These are phyloP conservation scores for Phenacoccus solenopsis DNA, from an alignment of 1,140 invertebrate genomes.

Conservation along the genomic window DNA sequence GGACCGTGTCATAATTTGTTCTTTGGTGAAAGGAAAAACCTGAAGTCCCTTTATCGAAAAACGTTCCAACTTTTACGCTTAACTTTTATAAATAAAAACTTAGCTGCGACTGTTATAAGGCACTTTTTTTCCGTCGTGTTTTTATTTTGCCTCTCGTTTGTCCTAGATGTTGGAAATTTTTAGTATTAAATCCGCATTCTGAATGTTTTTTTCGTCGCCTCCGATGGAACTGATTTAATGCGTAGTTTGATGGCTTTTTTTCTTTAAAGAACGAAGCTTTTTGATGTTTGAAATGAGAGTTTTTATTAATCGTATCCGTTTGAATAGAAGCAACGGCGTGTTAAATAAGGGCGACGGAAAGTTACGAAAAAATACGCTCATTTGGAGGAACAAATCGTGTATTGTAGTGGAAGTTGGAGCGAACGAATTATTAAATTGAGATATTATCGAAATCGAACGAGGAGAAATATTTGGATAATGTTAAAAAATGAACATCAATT, in stretches of 20 bases:
- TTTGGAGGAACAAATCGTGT: no score
- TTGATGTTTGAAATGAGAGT: background rate
- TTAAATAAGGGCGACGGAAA: no score
- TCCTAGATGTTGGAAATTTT: background rate
- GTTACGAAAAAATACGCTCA: no score
- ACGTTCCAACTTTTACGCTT: background rate
- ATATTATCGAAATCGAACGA: no score
- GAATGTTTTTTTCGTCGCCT: no score
- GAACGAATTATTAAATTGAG: no score
- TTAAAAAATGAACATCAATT: no score
- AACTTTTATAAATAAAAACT: background rate
- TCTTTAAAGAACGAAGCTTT: background rate
- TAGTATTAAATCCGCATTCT: background rate
- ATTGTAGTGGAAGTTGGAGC: no score
- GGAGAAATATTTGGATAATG: no score
- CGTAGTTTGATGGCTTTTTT: background rate
- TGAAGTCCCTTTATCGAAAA: background rate
- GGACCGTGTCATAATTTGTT: slow-evolving; percentile 1
- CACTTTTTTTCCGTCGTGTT: background rate
- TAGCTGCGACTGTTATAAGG: background rate
- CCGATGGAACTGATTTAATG: background rate
- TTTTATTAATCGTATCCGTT: no score
- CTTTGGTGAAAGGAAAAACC: background rate
- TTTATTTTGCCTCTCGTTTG: background rate
- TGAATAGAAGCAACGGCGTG: no score